These are phyloP conservation scores for Volucella zonaria DNA, from an alignment of 2,888 invertebrate species.

Conservation along the genomic window DNA sequence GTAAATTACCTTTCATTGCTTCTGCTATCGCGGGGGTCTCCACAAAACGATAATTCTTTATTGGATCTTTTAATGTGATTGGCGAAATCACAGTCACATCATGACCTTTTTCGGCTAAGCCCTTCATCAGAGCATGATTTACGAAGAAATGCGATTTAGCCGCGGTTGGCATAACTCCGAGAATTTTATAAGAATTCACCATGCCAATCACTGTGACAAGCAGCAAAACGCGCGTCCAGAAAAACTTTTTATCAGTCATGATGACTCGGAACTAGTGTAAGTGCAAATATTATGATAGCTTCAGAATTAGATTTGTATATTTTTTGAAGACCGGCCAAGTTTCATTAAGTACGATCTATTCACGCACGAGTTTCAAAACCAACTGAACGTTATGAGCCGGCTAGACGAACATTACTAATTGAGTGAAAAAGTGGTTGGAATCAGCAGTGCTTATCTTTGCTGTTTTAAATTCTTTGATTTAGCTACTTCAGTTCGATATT, in stretches of 20 bases:
- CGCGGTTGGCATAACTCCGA: constrained; percentile 46
- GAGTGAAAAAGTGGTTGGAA: too few species aligned
- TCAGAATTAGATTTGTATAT: too few species aligned
- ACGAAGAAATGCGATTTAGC: constrained; percentile 75
- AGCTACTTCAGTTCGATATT: too few species aligned
- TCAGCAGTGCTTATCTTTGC: too few species aligned
- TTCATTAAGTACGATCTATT: too few species aligned
- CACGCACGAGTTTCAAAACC: too few species aligned
- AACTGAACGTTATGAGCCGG: too few species aligned
- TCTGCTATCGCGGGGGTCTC: not conserved
- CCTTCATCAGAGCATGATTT: constrained; percentile 76
- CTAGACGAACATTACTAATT: too few species aligned
- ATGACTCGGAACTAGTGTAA: not conserved
- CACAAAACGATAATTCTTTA: constrained; percentile 56
- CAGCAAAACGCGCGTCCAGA: constrained; percentile 5
- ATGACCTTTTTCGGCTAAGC: constrained; percentile 52
- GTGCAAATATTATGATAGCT: too few species aligned
- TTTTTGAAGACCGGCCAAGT: too few species aligned
- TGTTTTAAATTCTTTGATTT: too few species aligned
- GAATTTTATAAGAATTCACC: constrained; percentile 45
- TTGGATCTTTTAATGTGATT: constrained; percentile 34
- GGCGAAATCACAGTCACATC: constrained; percentile 62
- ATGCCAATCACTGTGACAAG: not conserved
- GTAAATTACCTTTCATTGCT: constrained; percentile 23
- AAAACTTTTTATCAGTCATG: constrained; percentile 30